These are phyloP conservation scores for Criorhina ranunculi DNA, from an alignment of 2,888 invertebrate species.

Conservation along the genomic window DNA sequence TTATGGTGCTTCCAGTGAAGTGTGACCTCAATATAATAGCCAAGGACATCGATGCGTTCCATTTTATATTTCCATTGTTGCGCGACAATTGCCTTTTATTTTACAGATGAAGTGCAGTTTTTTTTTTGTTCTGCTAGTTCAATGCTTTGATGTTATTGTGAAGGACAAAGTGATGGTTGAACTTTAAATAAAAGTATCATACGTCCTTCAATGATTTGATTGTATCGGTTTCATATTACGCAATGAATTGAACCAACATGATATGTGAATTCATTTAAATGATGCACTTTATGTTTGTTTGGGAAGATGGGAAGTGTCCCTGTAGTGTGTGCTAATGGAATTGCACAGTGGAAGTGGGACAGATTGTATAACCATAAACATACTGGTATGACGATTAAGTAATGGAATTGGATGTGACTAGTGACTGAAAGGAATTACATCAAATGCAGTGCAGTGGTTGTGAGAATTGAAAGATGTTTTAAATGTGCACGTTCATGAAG, in stretches of 20 bases:
- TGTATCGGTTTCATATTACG: constrained; percentile 8
- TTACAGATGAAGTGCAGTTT: constrained; percentile 12
- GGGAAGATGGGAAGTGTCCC: no score
- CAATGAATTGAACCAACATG: constrained; percentile 7
- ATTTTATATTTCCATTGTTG: constrained; percentile 61
- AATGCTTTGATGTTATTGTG: constrained; percentile 32
- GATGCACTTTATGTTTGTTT: no score
- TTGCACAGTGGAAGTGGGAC: no score
- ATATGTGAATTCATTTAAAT: no score
- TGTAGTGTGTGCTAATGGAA: no score
- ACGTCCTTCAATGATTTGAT: constrained; percentile 31
- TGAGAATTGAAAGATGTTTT: no score
- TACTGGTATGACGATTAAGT: no score
- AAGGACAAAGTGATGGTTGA: constrained; percentile 53
- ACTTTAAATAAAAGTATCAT: constrained; percentile 32
- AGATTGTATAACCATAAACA: no score
- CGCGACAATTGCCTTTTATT: constrained; percentile 64
- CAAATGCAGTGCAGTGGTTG: no score
- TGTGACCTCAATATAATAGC: constrained; percentile 65
- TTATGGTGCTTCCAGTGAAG: constrained; percentile 39
- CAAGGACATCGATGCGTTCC: constrained; percentile 62
- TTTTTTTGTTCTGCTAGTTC: not conserved
- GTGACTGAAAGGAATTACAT: no score
- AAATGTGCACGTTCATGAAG: no score
- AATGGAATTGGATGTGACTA: no score